phyloP scores from a whole-genome alignment of 2,888 invertebrate genomes.

The Ophion ventricosus region DNA sequence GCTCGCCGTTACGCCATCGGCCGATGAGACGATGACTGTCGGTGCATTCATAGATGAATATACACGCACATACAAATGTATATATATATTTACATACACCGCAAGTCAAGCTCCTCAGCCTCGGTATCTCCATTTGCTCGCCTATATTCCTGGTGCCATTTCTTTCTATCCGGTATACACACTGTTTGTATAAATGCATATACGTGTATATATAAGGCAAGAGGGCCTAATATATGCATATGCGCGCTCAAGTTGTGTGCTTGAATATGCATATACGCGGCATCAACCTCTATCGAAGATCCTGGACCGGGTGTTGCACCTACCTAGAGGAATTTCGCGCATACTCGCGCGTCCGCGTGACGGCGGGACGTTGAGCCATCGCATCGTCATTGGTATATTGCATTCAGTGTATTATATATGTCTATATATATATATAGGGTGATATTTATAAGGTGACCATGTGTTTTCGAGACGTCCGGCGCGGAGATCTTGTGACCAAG shows the following conservation, averaged over 20 bases:
- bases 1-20: constrained; percentile 56
- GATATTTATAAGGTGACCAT: no score
- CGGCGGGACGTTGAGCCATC: background rate
- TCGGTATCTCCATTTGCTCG: constrained; percentile 46
- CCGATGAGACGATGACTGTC: constrained; percentile 45
- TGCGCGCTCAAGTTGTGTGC: background rate
- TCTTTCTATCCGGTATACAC: constrained; percentile 6
- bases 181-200: background rate
- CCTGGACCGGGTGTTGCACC: constrained; percentile 59
- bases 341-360: background rate
- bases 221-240: no score
- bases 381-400: background rate
- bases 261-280: background rate
- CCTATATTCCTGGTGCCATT: constrained; percentile 41
- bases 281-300: constrained; percentile 47
- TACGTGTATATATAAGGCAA: background rate
- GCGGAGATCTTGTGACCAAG: no score
- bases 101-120: constrained; percentile 3
- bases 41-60: constrained; percentile 20
- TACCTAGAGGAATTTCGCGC: constrained; percentile 53
- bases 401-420: background rate
- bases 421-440: background rate
- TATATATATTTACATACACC: background rate
- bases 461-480: no score
- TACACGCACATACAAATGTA: background rate